These are phyloP conservation scores for Tolmerus cingulatus DNA, from an alignment of 2,888 invertebrate genomes.

Conservation along the genomic window DNA sequence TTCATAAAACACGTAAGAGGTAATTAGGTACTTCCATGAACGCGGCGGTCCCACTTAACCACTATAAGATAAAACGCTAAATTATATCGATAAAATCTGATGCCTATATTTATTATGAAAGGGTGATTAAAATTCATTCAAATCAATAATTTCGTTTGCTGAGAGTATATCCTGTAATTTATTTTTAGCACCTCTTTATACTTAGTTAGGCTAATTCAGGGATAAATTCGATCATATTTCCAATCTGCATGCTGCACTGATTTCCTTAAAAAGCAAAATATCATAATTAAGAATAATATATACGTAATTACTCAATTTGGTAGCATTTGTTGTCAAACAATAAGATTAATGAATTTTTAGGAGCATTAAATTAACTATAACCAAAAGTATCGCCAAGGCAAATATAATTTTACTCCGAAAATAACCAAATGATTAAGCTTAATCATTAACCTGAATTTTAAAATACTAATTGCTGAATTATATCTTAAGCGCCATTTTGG, in stretches of 20 bases:
- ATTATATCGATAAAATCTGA: neutral
- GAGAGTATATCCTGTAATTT: neutral
- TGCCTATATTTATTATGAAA: neutral
- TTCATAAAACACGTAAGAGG: neutral
- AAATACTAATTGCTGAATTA: neutral
- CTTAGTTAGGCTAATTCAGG: neutral
- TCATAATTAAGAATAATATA: too few relatives aligned
- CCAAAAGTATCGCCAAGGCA: too few relatives aligned
- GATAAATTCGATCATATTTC: neutral
- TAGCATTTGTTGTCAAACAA: too few relatives aligned
- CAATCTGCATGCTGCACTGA: too few relatives aligned
- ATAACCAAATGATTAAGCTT: too few relatives aligned
- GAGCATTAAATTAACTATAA: neutral
- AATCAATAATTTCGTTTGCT: neutral
- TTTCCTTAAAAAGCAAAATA: too few relatives aligned
- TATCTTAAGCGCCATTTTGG: neutral
- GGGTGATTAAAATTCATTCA: neutral
- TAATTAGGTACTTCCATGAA: neutral
- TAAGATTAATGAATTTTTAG: too few relatives aligned
- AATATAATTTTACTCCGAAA: too few relatives aligned
- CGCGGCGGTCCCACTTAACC: neutral
- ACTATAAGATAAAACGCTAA: neutral
- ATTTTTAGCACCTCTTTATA: too few relatives aligned
- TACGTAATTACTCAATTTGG: too few relatives aligned
- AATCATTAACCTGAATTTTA: neutral